Conservation (phyloP, 2,113 vertebrate genomes). For the Psophia crepitans region DNA sequence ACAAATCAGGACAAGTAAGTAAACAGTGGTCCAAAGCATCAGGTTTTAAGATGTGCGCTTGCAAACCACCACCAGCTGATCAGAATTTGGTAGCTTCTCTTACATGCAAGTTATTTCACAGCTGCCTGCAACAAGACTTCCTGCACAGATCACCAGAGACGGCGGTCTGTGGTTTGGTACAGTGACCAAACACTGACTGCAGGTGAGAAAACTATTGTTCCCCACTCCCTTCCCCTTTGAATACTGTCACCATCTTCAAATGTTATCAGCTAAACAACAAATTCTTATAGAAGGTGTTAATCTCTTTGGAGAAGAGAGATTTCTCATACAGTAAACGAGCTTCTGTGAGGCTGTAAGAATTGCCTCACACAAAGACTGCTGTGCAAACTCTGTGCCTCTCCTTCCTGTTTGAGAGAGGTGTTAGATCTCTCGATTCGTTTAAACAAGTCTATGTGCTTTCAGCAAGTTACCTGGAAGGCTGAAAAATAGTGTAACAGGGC, state of each 20-base stretch:
- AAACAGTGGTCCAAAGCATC: neutral
- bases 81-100: neutral
- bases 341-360: neutral
- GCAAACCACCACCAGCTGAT: neutral
- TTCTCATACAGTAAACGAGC: neutral
- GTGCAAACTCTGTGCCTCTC: neutral
- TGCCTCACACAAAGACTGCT: neutral
- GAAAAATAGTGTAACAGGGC: neutral
- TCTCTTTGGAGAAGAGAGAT: neutral
- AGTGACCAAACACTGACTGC: neutral
- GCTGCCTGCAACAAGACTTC: neutral
- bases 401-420: neutral
- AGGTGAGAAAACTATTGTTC: neutral
- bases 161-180: neutral
- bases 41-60: neutral
- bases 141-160: neutral
- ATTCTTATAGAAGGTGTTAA: neutral
- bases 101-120: neutral
- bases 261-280: neutral
- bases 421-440: neutral
- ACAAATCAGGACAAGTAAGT: neutral
- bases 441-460: neutral
- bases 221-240: neutral
- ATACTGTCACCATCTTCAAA: neutral
- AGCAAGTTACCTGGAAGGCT: neutral